phyloP scores from a whole-genome alignment of 1,140 invertebrate genomes.

The Philotrypesis tridentata region DNA sequence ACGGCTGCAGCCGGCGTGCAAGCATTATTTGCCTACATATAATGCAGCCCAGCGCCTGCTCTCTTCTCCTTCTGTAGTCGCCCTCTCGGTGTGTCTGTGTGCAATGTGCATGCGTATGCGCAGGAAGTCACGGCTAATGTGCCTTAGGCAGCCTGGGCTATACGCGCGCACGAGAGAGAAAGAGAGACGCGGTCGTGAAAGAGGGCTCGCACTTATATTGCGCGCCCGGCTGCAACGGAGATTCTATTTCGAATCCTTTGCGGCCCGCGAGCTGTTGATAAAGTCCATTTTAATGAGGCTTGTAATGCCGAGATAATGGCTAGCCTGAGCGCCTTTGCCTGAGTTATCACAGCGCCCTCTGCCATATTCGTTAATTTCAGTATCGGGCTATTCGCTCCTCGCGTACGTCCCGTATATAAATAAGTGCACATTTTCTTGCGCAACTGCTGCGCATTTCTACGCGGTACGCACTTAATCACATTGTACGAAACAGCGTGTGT shows the following conservation, averaged over 20 bases:
- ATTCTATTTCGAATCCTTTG: slow-evolving; percentile 26
- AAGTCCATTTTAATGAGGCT: slow-evolving; percentile 28
- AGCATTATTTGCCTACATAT: not conserved
- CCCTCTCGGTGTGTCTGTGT: not conserved
- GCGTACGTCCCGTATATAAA: too few relatives aligned
- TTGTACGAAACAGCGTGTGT: too few relatives aligned
- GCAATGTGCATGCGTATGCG: not conserved
- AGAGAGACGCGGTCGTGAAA: too few relatives aligned
- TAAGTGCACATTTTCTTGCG: too few relatives aligned
- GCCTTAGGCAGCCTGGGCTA: not conserved
- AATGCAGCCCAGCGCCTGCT: too few relatives aligned
- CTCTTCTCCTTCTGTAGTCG: not conserved
- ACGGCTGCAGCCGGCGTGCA: slow-evolving; percentile 15
- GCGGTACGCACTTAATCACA: too few relatives aligned
- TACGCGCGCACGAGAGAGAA: too few relatives aligned
- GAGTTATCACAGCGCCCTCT: not conserved
- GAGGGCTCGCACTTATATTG: too few relatives aligned
- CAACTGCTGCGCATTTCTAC: too few relatives aligned
- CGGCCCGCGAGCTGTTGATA: slow-evolving; percentile 41
- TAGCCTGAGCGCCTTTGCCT: not conserved
- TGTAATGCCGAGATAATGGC: slow-evolving; percentile 34
- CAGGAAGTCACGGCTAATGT: slow-evolving; percentile 43
- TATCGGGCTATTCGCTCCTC: not conserved
- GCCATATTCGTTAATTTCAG: slow-evolving; percentile 23
- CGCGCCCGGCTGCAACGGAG: not conserved